phyloP scores from a whole-genome alignment of 2,797 vertebrate genomes.

The Steatocranus sp. region DNA sequence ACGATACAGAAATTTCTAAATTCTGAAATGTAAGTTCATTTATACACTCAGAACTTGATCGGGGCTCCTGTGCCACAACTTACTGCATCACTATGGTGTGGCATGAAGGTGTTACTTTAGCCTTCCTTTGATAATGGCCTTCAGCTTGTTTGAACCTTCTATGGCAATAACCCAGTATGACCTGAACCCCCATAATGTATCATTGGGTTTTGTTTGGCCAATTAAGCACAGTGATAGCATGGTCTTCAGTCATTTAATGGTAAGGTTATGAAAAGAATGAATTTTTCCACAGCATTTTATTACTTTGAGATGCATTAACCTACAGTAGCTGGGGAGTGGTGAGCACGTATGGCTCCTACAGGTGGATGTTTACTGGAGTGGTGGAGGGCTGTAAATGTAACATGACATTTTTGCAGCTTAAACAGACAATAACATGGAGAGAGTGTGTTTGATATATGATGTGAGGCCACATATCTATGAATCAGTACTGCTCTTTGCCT shows the following conservation, averaged over 20 bases:
- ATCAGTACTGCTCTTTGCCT: background rate
- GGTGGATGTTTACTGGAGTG: background rate
- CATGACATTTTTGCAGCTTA: background rate
- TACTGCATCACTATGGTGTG: background rate
- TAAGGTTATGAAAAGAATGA: background rate
- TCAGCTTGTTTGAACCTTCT: background rate
- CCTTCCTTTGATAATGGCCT: background rate
- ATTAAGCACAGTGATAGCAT: background rate
- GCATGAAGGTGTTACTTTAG: background rate
- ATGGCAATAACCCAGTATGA: background rate
- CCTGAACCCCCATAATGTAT: background rate
- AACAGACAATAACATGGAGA: background rate
- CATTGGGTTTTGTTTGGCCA: background rate
- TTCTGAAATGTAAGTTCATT: background rate
- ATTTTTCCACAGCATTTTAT: background rate
- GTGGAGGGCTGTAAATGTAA: background rate
- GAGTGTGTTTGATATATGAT: background rate
- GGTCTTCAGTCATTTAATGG: background rate
- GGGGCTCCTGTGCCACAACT: background rate
- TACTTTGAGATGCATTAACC: background rate
- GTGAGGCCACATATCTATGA: background rate
- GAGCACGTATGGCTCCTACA: background rate
- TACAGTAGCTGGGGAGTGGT: background rate
- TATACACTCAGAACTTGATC: background rate
- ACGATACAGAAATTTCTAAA: background rate